Evolutionary conservation across 2,797 vertebrate species (phyloP).

Genomic region (Novumbra hubbsi): DNA sequence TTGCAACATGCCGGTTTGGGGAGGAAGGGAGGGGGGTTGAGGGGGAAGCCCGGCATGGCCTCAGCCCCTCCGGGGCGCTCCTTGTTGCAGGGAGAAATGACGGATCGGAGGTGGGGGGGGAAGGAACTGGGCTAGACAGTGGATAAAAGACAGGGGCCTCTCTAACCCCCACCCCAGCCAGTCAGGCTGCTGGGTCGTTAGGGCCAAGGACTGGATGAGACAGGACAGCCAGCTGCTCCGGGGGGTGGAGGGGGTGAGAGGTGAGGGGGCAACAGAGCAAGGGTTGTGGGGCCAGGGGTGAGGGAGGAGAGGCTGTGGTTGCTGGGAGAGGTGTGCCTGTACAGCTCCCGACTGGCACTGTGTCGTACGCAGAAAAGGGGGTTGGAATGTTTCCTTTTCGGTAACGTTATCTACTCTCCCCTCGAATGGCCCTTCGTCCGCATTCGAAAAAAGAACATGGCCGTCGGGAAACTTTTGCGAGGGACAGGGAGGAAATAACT

Average conservation of each 20-base stretch:
- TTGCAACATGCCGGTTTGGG: no score
- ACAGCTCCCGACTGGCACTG: background rate
- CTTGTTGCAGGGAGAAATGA: background rate
- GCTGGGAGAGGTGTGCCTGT: background rate
- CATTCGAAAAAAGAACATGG: background rate
- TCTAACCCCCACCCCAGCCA: constrained; percentile 62
- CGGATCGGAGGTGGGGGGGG: background rate
- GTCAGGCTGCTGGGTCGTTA: constrained; percentile 68
- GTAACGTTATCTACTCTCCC: background rate
- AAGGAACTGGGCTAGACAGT: constrained; percentile 29
- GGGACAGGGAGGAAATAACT: background rate
- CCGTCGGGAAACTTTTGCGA: background rate
- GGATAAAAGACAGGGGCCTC: constrained; percentile 76
- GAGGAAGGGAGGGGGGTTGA: background rate
- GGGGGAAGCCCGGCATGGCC: background rate
- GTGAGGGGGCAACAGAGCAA: constrained; percentile 25
- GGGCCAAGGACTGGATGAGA: constrained; percentile 65
- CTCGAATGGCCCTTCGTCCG: background rate
- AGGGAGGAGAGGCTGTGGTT: background rate
- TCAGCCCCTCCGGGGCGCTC: background rate
- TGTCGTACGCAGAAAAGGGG: background rate
- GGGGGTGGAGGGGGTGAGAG: constrained; percentile 57
- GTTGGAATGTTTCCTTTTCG: background rate
- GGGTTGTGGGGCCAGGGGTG: background rate
- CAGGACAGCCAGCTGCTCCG: constrained; percentile 74